Conservation (phyloP, 2,888 invertebrate species). For the Neoascia interrupta region DNA sequence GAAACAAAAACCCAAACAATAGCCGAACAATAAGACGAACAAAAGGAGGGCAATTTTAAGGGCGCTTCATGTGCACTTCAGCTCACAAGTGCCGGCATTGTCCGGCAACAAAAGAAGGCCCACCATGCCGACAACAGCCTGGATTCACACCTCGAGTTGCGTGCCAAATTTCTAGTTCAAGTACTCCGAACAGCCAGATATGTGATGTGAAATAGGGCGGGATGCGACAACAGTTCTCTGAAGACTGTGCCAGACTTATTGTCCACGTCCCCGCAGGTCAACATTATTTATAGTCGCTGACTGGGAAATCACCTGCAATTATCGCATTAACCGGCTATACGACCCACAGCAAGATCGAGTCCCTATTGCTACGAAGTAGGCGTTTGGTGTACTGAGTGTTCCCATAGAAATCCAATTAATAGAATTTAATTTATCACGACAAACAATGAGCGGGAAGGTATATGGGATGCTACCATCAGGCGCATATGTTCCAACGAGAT, state of each 20-base stretch:
- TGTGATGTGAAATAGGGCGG: conserved; percentile 33
- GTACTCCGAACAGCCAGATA: conserved; percentile 43
- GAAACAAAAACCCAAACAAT: conserved; percentile 56
- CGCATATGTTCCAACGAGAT: conserved; percentile 58
- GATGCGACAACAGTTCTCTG: conserved; percentile 50
- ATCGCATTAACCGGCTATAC: conserved; percentile 61
- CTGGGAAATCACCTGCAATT: conserved; percentile 68
- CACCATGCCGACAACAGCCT: conserved; percentile 42
- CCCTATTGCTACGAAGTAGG: conserved; percentile 30
- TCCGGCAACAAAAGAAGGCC: conserved; percentile 47
- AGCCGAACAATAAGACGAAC: conserved; percentile 32
- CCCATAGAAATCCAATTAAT: conserved; percentile 70
- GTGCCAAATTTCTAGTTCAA: conserved; percentile 69
- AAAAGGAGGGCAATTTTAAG: conserved; percentile 53
- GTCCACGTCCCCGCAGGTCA: conserved; percentile 12
- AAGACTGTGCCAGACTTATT: conserved; percentile 9
- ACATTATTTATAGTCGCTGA: conserved; percentile 57
- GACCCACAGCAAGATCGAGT: not conserved
- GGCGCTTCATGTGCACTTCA: conserved; percentile 63
- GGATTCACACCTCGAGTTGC: conserved; percentile 64
- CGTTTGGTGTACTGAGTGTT: conserved; percentile 45
- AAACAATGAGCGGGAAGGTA: conserved; percentile 53
- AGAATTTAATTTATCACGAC: conserved; percentile 70
- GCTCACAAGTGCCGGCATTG: conserved; percentile 61
- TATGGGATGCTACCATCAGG: not conserved